Conservation (phyloP, 2,888 invertebrate species). For the Scaptomyza reducta region DNA sequence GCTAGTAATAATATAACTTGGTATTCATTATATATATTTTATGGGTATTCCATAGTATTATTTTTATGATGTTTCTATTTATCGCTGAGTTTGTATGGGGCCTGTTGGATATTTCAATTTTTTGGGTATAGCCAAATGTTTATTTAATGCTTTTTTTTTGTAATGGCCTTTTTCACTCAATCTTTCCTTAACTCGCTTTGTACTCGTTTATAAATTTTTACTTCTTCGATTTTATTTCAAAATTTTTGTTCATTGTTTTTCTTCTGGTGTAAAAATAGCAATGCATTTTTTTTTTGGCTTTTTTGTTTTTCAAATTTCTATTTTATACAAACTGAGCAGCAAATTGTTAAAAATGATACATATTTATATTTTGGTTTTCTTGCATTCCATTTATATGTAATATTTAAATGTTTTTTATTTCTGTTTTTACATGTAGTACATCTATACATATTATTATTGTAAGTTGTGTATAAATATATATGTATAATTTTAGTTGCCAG, state of each 20-base stretch:
- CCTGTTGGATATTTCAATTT: background rate
- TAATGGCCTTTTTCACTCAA: slow-evolving; percentile 54
- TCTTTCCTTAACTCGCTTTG: slow-evolving; percentile 62
- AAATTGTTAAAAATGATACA: slow-evolving; percentile 48
- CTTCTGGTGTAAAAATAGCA: slow-evolving; percentile 73
- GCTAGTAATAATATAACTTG: slow-evolving; percentile 28
- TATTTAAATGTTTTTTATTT: slow-evolving; percentile 8
- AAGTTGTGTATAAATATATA: slow-evolving; percentile 50
- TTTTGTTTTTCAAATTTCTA: slow-evolving; percentile 39
- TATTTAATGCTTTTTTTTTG: slow-evolving; percentile 23
- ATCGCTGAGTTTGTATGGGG: slow-evolving; percentile 59
- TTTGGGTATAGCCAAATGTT: slow-evolving; percentile 11
- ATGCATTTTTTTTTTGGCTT: slow-evolving; percentile 22
- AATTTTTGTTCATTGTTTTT: slow-evolving; percentile 9
- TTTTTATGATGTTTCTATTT: slow-evolving; percentile 6
- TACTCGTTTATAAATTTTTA: slow-evolving; percentile 61
- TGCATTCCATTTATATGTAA: slow-evolving; percentile 15
- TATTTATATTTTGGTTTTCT: slow-evolving; percentile 15
- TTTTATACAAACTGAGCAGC: slow-evolving; percentile 71
- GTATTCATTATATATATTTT: slow-evolving; percentile 14
- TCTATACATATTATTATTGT: slow-evolving; percentile 59
- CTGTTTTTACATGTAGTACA: slow-evolving; percentile 34
- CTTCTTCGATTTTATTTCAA: slow-evolving; percentile 5
- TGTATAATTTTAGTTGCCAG: slow-evolving; percentile 41
- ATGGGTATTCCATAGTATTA: background rate